Base-by-base conservation (phyloP, 1,140 invertebrate species). In the Pogonomyrmex barbatus region DNA sequence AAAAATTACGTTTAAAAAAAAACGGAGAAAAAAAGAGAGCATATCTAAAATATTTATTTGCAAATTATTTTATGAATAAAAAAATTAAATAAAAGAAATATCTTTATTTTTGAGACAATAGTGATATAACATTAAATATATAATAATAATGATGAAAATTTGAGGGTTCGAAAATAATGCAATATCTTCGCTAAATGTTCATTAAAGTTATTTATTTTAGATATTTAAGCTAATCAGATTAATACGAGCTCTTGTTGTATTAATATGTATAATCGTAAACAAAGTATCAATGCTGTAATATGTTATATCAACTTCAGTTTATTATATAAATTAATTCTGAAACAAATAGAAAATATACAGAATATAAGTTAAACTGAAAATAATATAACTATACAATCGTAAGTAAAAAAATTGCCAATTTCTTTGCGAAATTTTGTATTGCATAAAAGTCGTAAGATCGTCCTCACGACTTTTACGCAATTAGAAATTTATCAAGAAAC, bases 31-130 rank as follows among this genome's bases (percentile, higher is more conserved):
- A 17, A 63, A 17, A 30, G 8, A 60, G 4, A 62, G 4, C 2
- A 17, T n/a, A 73, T 12, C 24, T 33, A 9, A 76, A 33, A 62
- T 62, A 77, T 62, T 60, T 76, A 76, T 76, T 76, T 4, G 42
- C 10, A 58, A 58, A 76, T 50, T 73, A 73, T 60, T 24, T 45
- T 1, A 45, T 2, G 1, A 56, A 1, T 1, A 4, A 56, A 56
- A 6, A 50, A 39, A 75, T 42, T 24, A 75, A 9, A 56, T 42
- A 45, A 45, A 30, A 60, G 58, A 73, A 56, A 75, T 73, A 75
- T 76, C 6, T 58, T 24, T 62, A 77, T 4, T 47, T 77, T 63
- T 62, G 30, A 45, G 17, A 77, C 30, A 2, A 47, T 47, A 77
- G 60, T 2, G 30, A 42, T 14, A 9, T 36, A 63, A 14, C 24